phyloP scores from a whole-genome alignment of 2,888 invertebrate species.

The Ametastegia equiseti region DNA sequence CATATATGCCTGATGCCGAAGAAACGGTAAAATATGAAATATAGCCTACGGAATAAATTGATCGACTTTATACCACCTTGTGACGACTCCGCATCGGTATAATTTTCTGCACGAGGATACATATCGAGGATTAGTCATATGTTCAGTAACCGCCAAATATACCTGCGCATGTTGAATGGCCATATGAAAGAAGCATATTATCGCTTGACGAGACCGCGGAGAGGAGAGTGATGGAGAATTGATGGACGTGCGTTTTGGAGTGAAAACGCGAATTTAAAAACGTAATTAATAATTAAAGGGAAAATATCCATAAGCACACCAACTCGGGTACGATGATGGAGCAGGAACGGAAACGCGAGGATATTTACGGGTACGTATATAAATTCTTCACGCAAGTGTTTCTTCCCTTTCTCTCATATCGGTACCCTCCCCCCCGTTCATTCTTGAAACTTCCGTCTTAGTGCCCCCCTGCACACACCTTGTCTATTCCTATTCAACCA shows the following conservation, averaged over 20 bases:
- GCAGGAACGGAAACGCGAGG: neutral
- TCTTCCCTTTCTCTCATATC: constrained; percentile 8
- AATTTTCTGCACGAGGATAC: neutral
- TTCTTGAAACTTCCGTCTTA: neutral
- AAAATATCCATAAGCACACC: no score
- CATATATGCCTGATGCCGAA: neutral
- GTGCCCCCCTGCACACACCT: neutral
- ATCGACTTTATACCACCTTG: neutral
- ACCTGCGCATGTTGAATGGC: no score
- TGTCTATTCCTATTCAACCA: neutral
- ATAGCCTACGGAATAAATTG: neutral
- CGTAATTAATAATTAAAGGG: no score
- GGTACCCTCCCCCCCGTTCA: neutral
- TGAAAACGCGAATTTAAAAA: no score
- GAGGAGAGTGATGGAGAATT: no score
- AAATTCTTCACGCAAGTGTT: constrained; percentile 32
- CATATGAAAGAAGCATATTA: no score
- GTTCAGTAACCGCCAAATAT: no score
- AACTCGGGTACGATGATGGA: neutral
- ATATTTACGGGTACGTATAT: neutral
- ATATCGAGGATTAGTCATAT: no score
- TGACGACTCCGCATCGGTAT: no score
- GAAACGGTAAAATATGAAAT: neutral
- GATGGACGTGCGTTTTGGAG: no score
- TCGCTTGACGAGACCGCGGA: no score